Percentiles rank a stretch among this genome's conserved stretches.
Conservation (phyloP, 2,888 invertebrate species). For the Agrochola lota region DNA sequence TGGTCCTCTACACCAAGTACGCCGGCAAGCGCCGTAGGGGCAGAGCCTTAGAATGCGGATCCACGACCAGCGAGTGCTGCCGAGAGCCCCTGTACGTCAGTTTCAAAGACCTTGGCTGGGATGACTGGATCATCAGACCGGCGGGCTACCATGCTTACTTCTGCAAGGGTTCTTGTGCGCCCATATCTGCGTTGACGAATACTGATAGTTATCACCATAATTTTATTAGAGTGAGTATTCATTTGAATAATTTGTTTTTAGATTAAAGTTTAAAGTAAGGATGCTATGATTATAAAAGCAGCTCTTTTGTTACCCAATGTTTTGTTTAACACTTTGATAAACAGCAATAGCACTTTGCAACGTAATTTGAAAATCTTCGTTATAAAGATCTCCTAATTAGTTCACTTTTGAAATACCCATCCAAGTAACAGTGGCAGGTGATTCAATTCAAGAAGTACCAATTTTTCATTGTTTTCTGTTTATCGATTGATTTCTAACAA, state of each 20-base stretch:
- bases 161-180: constrained; percentile 95
- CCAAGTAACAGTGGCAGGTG: not conserved
- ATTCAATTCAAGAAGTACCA: not conserved
- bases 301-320: not conserved
- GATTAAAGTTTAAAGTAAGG: not conserved
- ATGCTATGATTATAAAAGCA: not conserved
- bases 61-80: constrained; percentile 94
- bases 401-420: not conserved
- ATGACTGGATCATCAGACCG: constrained; percentile 96
- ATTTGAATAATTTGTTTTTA: not conserved
- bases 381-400: not conserved
- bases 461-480: not conserved
- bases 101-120: constrained; percentile 96
- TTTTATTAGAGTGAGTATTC: constrained; percentile 93
- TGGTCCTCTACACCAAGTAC: constrained; percentile 94
- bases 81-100: constrained; percentile 95
- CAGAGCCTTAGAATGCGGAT: constrained; percentile 92
- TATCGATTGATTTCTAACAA: not conserved
- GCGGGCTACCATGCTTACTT: constrained; percentile 96
- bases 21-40: constrained; percentile 92
- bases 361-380: not conserved
- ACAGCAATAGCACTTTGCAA: not conserved
- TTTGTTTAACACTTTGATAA: not conserved
- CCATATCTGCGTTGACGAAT: constrained; percentile 93
- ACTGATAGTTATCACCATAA: constrained; percentile 92